These are phyloP conservation scores for Calephelis perditalis DNA, from an alignment of 2,888 invertebrate genomes.

Conservation along the genomic window DNA sequence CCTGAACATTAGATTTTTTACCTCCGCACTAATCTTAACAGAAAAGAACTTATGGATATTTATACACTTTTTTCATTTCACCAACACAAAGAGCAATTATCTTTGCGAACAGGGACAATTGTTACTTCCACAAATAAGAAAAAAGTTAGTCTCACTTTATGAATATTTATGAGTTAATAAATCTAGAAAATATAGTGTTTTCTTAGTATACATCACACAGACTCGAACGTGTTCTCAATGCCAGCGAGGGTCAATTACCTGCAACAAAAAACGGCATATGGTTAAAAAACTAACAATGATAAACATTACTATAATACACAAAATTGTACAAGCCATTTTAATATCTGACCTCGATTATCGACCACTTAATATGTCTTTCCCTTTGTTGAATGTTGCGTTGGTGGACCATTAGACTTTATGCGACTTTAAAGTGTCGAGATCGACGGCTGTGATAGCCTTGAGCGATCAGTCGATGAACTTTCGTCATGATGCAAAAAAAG, in stretches of 20 bases:
- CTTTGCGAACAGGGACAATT: too few relatives aligned
- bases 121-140: too few relatives aligned
- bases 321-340: slow-evolving; percentile 13
- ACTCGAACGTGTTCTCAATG: slow-evolving; percentile 24
- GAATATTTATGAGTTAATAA: too few relatives aligned
- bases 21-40: too few relatives aligned
- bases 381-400: slow-evolving; percentile 19
- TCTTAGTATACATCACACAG: slow-evolving; percentile 12
- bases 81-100: too few relatives aligned
- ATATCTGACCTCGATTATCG: slow-evolving; percentile 9
- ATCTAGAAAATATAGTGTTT: not conserved
- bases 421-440: not conserved
- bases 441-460: not conserved
- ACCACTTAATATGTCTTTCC: slow-evolving; percentile 11
- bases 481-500: too few relatives aligned
- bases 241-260: slow-evolving; percentile 57
- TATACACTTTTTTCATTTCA: too few relatives aligned
- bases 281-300: slow-evolving; percentile 39
- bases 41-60: too few relatives aligned
- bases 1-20: too few relatives aligned
- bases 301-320: slow-evolving; percentile 17
- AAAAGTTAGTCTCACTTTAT: too few relatives aligned
- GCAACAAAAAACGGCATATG: slow-evolving; percentile 45
- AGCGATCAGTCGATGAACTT: not conserved
- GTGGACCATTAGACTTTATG: slow-evolving; percentile 14